Base-by-base conservation (phyloP, 2,113 vertebrate genomes). In the Oceanites oceanicus region DNA sequence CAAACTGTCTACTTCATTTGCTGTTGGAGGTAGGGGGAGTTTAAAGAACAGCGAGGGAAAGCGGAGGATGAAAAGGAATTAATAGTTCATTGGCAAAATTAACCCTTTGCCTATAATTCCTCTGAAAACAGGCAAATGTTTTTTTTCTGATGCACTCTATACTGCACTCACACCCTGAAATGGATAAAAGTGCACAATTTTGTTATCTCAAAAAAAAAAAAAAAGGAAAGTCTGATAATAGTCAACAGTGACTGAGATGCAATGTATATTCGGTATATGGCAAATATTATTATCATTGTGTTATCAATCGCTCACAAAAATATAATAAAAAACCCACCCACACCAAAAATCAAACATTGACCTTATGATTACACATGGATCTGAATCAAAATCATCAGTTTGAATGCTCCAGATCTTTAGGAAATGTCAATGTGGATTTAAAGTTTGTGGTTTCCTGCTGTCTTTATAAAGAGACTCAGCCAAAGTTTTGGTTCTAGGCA, bases 331-430 rank as follows among this genome's bases (percentile, higher is more conserved):
- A 65, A 3, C 0, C 0, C 50, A 15, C 47, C 87, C 9, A 78
- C 19, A 14, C 50, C 45, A 71, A 90, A 94, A 95, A 88, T 95
- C 76, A 72, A 86, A 78, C 52, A 78, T 8, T 86, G 40, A 81
- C 61, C 61, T 94, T 91, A 91, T 44, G 79, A 73, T 84, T 74
- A 32, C 27, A 55, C 52, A 63, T 84, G 75, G 71, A 95, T 78
- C 23, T 90, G 52, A 92, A 92, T 86, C 79, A 95, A 97, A 96
- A 91, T 80, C 68, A 74, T 91, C 75, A 61, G 5, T 65, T 2
- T 71, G 56, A 77, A 74, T 42, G 52, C 50, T 93, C 63, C 61
- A 77, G 22, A 92, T 92, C 68, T 59, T 86, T 72, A 36, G 22
- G 72, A 91, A 97, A 92, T 7, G 67, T 96, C 82, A 92, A 38